These are phyloP conservation scores for Rhinoptilus africanus DNA, from an alignment of 2,113 vertebrate species.

Conservation along the genomic window DNA sequence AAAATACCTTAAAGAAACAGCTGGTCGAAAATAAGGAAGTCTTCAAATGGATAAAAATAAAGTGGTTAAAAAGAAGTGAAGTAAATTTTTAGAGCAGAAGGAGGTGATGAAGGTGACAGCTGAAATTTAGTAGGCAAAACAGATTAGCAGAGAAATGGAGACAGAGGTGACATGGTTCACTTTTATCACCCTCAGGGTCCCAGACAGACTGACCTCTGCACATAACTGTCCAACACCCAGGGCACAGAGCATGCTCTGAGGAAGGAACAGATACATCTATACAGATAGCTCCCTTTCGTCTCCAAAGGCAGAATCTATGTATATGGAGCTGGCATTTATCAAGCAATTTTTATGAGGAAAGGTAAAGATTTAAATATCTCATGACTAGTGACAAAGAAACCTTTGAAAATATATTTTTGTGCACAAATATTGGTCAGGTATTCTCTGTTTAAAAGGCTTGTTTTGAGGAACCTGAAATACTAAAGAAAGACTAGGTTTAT, in stretches of 20 bases:
- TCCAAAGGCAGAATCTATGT: background rate
- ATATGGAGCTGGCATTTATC: background rate
- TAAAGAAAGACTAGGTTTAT: background rate
- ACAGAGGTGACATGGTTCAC: fast-evolving
- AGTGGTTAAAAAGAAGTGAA: background rate
- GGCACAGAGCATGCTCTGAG: fast-evolving
- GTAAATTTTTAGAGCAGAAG: background rate
- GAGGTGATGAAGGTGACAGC: background rate
- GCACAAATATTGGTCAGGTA: background rate
- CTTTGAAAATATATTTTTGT: background rate
- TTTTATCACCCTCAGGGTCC: background rate
- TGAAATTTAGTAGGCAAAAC: background rate
- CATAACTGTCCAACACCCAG: background rate
- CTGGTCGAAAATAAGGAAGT: background rate
- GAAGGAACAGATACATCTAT: fast-evolving
- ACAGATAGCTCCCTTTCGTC: background rate
- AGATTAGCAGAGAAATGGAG: background rate
- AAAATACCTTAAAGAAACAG: background rate
- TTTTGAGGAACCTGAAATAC: background rate
- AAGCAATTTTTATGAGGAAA: background rate
- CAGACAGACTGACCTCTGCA: background rate
- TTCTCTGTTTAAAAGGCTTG: background rate
- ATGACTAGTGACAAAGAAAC: background rate
- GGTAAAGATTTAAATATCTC: background rate
- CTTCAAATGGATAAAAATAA: background rate